Conservation (phyloP, 1,140 invertebrate species). For the Hylyphantes graminicola region DNA sequence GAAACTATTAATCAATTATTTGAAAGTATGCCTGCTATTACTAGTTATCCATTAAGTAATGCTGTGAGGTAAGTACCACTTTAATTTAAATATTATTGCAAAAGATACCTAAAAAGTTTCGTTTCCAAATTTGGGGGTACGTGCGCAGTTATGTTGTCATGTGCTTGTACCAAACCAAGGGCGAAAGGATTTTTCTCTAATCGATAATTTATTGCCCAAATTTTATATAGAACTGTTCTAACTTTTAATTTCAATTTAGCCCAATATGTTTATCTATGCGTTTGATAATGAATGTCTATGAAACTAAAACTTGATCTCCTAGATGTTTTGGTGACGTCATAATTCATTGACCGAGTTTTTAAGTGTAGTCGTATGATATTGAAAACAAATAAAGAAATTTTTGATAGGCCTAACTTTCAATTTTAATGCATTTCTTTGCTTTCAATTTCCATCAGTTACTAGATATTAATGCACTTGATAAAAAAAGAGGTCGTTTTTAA, state of each 20-base stretch:
- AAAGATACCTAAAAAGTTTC: not conserved
- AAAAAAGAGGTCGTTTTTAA: too few relatives aligned
- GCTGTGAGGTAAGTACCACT: conserved; percentile 23
- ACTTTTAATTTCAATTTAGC: not conserved
- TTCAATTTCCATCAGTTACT: not conserved
- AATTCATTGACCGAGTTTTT: conserved; percentile 56
- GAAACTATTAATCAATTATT: conserved; percentile 55
- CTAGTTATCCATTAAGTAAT: conserved; percentile 38
- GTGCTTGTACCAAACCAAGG: not conserved
- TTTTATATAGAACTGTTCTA: not conserved
- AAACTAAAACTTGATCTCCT: not conserved
- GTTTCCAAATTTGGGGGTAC: not conserved
- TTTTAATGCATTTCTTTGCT: not conserved
- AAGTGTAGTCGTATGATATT: conserved; percentile 34
- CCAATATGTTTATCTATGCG: not conserved
- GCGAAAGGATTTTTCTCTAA: not conserved
- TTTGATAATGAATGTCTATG: not conserved
- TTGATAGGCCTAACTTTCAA: conserved; percentile 2
- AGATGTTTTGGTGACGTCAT: conserved; percentile 53
- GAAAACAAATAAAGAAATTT: conserved; percentile 4
- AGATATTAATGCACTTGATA: too few relatives aligned
- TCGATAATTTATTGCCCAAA: too few relatives aligned
- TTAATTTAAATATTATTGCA: not conserved
- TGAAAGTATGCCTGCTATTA: conserved; percentile 57
- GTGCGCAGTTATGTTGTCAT: conserved; percentile 24